These are phyloP conservation scores for Speoplatyrhinus poulsoni DNA, from an alignment of 2,113 vertebrate genomes.

Conservation along the genomic window DNA sequence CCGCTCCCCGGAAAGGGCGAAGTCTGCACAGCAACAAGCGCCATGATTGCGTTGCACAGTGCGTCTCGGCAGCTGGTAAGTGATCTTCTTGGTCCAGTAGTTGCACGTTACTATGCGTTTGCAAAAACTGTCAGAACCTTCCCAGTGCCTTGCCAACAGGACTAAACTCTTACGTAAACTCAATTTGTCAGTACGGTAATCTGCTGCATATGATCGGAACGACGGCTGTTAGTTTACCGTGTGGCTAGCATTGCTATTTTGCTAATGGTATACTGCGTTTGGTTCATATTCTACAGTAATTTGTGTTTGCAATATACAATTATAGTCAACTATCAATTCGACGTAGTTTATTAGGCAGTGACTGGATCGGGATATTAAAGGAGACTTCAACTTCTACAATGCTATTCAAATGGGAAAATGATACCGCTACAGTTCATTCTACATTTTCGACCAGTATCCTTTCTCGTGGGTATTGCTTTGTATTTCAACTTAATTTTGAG, in stretches of 20 bases:
- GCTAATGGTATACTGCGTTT: not conserved
- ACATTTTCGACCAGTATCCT: conserved; percentile 10
- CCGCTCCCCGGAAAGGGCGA: conserved; percentile 66
- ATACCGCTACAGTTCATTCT: conserved; percentile 8
- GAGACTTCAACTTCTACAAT: conserved; percentile 7
- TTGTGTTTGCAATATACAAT: not conserved
- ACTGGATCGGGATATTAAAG: not conserved
- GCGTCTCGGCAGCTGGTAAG: conserved; percentile 76
- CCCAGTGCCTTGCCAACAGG: conserved; percentile 64
- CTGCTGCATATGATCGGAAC: conserved; percentile 41
- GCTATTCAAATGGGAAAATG: conserved; percentile 19
- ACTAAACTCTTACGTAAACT: conserved; percentile 28
- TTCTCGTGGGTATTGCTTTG: conserved; percentile 36
- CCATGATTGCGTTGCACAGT: conserved; percentile 76
- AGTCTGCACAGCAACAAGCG: conserved; percentile 85
- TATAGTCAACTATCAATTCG: not conserved
- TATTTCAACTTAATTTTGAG: conserved; percentile 41
- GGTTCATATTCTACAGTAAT: not conserved
- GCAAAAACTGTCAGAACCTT: conserved; percentile 73
- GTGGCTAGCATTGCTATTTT: conserved; percentile 26
- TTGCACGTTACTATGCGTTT: conserved; percentile 76
- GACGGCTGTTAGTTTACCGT: conserved; percentile 8
- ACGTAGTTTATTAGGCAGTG: not conserved
- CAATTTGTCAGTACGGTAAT: conserved; percentile 36
- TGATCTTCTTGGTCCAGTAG: conserved; percentile 72